A percentile compares a stretch with the other conserved stretches of the same genome.
These are phyloP conservation scores for Octonoba sinensis DNA, from an alignment of 2,888 invertebrate genomes.

Conservation along the genomic window DNA sequence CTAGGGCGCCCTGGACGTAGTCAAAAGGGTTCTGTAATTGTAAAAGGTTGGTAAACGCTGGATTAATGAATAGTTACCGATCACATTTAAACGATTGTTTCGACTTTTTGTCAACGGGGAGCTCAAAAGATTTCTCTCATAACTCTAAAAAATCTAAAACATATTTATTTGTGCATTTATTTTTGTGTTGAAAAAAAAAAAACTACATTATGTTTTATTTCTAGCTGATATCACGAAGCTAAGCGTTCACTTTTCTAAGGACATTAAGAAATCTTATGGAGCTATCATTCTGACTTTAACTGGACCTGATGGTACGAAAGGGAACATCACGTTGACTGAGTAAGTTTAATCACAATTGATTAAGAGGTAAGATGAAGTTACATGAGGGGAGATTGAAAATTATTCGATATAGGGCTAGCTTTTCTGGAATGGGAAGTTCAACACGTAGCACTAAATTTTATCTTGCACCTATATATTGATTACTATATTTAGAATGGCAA, in stretches of 20 bases:
- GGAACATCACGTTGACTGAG: conserved; percentile 46
- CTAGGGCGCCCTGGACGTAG: too few species aligned
- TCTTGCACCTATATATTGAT: too few species aligned
- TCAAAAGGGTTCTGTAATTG: too few species aligned
- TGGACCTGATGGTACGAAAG: conserved; percentile 28
- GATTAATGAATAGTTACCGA: too few species aligned
- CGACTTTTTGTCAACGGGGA: too few species aligned
- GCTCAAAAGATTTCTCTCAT: too few species aligned
- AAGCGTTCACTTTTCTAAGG: conserved; percentile 13
- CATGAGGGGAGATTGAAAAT: not conserved
- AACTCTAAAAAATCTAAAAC: not conserved
- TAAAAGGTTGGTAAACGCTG: too few species aligned
- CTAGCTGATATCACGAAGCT: conserved; percentile 37
- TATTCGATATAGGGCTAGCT: not conserved
- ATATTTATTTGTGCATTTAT: not conserved
- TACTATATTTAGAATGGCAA: too few species aligned
- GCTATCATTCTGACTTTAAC: conserved; percentile 20
- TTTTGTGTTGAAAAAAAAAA: not conserved
- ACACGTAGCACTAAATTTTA: too few species aligned
- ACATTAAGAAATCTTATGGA: conserved; percentile 46
- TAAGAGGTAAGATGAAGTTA: not conserved
- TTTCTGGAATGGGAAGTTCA: too few species aligned
- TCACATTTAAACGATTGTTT: too few species aligned
- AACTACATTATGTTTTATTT: not conserved
- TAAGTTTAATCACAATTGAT: conserved; percentile 10